Evolutionary conservation across 2,888 invertebrate species (phyloP).

Genomic region (Chalcosyrphus nemorum): DNA sequence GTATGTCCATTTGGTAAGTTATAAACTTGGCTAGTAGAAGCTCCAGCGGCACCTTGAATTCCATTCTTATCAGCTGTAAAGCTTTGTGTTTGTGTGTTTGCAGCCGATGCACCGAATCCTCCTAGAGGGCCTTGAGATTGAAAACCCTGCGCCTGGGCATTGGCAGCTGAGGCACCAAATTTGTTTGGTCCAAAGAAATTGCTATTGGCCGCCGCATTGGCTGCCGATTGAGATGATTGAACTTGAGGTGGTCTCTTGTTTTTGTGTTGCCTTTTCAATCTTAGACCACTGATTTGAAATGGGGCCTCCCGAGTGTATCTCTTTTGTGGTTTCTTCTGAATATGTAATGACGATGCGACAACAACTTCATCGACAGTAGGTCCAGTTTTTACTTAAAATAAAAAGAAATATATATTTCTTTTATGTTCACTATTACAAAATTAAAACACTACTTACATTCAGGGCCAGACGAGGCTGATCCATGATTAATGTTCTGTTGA

Average conservation of each 20-base stretch:
- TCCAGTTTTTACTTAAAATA: conserved; percentile 74
- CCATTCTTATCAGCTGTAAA: conserved; percentile 77
- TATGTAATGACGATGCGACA: conserved; percentile 82
- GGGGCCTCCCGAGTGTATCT: conserved; percentile 71
- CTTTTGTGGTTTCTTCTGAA: conserved; percentile 80
- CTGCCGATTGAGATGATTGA: conserved; percentile 77
- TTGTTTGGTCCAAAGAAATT: conserved; percentile 75
- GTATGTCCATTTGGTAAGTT: conserved; percentile 81
- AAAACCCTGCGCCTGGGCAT: conserved; percentile 80
- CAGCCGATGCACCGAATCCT: conserved; percentile 80
- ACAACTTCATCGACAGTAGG: conserved; percentile 82
- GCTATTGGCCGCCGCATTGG: conserved; percentile 78
- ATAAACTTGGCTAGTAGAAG: conserved; percentile 80
- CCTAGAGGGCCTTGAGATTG: conserved; percentile 78
- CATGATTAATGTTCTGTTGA: background rate
- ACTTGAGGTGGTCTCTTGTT: conserved; percentile 33
- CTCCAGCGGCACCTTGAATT: conserved; percentile 79
- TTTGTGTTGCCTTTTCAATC: conserved; percentile 37
- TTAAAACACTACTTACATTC: conserved; percentile 2
- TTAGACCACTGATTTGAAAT: background rate
- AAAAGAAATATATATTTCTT: background rate
- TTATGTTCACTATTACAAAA: background rate
- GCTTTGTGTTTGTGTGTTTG: conserved; percentile 79
- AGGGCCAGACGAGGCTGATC: background rate
- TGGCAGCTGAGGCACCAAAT: conserved; percentile 78